phyloP scores from a whole-genome alignment of 2,888 invertebrate species.

The Theodoxus fluviatilis region DNA sequence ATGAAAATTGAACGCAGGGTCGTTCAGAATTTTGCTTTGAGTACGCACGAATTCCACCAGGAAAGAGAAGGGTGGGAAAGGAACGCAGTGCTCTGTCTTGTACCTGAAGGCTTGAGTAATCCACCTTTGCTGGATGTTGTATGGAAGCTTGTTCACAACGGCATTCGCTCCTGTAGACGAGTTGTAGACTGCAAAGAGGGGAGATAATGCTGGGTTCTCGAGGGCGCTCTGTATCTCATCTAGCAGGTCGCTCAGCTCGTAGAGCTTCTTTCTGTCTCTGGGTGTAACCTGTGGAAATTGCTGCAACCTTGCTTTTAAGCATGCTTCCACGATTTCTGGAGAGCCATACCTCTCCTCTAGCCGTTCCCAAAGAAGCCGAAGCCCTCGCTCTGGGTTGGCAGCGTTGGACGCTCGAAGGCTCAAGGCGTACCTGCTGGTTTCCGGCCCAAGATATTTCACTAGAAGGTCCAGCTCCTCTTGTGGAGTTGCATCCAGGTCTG shows the following conservation, averaged over 20 bases:
- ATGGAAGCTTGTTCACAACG: conserved; percentile 37
- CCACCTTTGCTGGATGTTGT: conserved; percentile 37
- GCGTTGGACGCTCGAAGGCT: conserved; percentile 31
- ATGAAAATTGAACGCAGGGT: conserved; percentile 31
- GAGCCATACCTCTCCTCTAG: conserved; percentile 34
- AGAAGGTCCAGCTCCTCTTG: no score
- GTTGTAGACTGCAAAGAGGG: conserved; percentile 29
- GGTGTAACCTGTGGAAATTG: conserved; percentile 33
- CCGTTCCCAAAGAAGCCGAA: background rate
- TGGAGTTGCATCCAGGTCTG: no score
- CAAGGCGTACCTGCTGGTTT: no score
- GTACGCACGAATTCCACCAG: conserved; percentile 34
- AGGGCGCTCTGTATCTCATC: conserved; percentile 32
- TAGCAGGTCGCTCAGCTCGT: conserved; percentile 32
- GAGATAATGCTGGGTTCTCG: conserved; percentile 26
- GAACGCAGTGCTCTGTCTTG: conserved; percentile 29
- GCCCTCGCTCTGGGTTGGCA: conserved; percentile 24
- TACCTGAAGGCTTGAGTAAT: conserved; percentile 31
- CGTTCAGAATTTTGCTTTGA: conserved; percentile 29
- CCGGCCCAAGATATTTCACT: no score
- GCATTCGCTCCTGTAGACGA: conserved; percentile 34
- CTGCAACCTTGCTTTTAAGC: conserved; percentile 29
- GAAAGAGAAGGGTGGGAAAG: conserved; percentile 36
- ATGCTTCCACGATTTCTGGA: no score
- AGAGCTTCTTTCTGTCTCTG: conserved; percentile 30